phyloP scores from a whole-genome alignment of 2,888 invertebrate genomes.

The Lasioglossum oenotherae region DNA sequence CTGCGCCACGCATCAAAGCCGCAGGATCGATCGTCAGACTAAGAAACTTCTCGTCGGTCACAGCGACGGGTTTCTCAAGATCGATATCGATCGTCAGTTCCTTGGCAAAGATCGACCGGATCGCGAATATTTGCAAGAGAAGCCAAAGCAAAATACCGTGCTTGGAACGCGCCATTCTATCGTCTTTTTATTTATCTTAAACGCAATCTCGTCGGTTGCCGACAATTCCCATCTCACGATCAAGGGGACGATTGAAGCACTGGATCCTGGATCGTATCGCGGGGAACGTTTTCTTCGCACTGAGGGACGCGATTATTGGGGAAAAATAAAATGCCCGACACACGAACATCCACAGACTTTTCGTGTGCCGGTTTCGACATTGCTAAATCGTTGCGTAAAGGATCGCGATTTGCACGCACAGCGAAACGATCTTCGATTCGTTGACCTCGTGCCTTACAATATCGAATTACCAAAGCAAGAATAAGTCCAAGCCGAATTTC shows the following conservation, averaged over 20 bases:
- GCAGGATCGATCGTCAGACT: slow-evolving; percentile 90
- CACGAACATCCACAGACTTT: slow-evolving; percentile 29
- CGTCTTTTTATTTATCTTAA: background rate
- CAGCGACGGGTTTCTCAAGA: slow-evolving; percentile 87
- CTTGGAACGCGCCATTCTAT: slow-evolving; percentile 30
- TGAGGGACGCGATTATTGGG: slow-evolving; percentile 38
- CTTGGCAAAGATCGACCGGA: slow-evolving; percentile 75
- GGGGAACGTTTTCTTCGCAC: slow-evolving; percentile 41
- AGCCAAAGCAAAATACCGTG: slow-evolving; percentile 9
- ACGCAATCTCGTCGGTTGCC: background rate
- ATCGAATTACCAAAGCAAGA: background rate
- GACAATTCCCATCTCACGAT: slow-evolving; percentile 31
- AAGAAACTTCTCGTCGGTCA: slow-evolving; percentile 89
- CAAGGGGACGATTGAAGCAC: background rate
- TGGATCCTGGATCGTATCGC: slow-evolving; percentile 21
- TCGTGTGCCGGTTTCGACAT: slow-evolving; percentile 52
- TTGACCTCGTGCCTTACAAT: slow-evolving; percentile 9
- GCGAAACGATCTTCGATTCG: slow-evolving; percentile 42
- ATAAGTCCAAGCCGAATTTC: background rate
- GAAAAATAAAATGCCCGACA: slow-evolving; percentile 39
- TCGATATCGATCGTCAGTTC: slow-evolving; percentile 87
- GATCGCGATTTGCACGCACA: slow-evolving; percentile 50
- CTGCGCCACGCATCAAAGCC: slow-evolving; percentile 86
- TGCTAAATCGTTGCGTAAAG: slow-evolving; percentile 47
- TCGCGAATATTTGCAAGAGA: slow-evolving; percentile 43